phyloP scores from a whole-genome alignment of 92 coral and sea anemone species.

The Metridium senile region DNA sequence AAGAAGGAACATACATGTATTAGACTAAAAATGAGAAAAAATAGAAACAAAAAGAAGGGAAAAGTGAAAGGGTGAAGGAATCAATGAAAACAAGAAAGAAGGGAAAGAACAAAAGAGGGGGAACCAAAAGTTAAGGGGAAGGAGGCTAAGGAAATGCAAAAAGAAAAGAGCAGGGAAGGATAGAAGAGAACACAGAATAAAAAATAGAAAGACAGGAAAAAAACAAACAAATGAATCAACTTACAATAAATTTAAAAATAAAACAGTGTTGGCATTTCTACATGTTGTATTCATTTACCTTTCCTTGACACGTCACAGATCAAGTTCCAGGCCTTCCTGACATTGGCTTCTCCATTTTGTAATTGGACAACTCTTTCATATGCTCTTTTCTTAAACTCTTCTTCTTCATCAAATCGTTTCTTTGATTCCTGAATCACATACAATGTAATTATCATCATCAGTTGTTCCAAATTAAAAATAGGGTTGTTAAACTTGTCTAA shows the following conservation, averaged over 20 bases:
- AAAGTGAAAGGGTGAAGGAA: background rate
- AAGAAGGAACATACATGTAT: background rate
- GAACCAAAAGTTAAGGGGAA: too few species aligned
- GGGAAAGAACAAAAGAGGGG: too few species aligned
- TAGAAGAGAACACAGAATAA: too few species aligned
- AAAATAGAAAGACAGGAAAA: too few species aligned
- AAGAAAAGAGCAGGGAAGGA: too few species aligned
- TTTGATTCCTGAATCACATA: conserved; percentile 75
- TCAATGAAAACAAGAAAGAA: background rate
- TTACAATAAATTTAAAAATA: too few species aligned
- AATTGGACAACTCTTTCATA: conserved; percentile 89
- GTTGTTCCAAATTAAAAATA: too few species aligned
- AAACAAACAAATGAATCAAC: too few species aligned
- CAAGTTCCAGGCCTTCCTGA: conserved; percentile 91
- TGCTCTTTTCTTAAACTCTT: conserved; percentile 86
- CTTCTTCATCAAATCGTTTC: conserved; percentile 87
- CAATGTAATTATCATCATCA: background rate
- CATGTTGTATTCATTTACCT: too few species aligned
- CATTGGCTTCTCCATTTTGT: conserved; percentile 82
- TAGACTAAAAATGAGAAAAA: background rate
- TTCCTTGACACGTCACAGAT: conserved; percentile 94
- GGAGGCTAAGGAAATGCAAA: too few species aligned
- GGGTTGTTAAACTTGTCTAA: too few species aligned
- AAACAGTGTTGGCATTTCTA: too few species aligned
- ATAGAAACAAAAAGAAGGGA: background rate